phyloP scores from a whole-genome alignment of 2,113 vertebrate species.

The Ptyas mucosa region DNA sequence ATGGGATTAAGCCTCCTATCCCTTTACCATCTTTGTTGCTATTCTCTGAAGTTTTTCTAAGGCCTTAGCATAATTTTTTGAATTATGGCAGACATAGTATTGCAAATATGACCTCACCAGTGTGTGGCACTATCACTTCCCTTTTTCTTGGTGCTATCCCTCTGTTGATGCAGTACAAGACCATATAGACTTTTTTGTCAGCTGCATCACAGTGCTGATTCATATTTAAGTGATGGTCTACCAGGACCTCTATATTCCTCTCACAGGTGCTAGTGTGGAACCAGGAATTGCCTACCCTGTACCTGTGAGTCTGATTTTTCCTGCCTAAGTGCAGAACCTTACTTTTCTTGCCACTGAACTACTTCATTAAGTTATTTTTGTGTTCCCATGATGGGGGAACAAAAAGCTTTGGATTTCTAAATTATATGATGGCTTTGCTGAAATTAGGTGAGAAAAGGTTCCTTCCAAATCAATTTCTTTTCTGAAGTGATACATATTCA shows the following conservation, averaged over 20 bases:
- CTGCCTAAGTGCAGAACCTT: too few relatives aligned
- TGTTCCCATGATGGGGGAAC: background rate
- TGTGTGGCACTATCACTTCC: background rate
- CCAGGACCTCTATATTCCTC: background rate
- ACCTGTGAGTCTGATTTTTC: too few relatives aligned
- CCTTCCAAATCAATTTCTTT: background rate
- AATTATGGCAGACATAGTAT: background rate
- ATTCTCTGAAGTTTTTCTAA: background rate
- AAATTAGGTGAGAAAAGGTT: background rate
- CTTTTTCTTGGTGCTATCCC: background rate
- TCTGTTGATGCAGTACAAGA: background rate
- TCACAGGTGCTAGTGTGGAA: background rate
- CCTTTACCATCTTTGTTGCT: background rate
- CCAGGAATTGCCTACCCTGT: too few relatives aligned
- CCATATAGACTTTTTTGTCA: background rate
- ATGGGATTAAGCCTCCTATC: background rate
- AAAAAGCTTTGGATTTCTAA: background rate
- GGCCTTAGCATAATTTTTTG: background rate
- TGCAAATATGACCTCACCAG: background rate
- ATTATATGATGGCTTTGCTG: background rate
- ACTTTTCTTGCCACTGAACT: too few relatives aligned
- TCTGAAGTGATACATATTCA: background rate
- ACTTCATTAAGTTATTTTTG: background rate
- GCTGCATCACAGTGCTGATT: background rate
- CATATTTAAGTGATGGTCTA: background rate